Percentiles rank a stretch among this genome's conserved stretches.
These are phyloP conservation scores for Luperina testacea DNA, from an alignment of 2,888 invertebrate genomes.

Conservation along the genomic window DNA sequence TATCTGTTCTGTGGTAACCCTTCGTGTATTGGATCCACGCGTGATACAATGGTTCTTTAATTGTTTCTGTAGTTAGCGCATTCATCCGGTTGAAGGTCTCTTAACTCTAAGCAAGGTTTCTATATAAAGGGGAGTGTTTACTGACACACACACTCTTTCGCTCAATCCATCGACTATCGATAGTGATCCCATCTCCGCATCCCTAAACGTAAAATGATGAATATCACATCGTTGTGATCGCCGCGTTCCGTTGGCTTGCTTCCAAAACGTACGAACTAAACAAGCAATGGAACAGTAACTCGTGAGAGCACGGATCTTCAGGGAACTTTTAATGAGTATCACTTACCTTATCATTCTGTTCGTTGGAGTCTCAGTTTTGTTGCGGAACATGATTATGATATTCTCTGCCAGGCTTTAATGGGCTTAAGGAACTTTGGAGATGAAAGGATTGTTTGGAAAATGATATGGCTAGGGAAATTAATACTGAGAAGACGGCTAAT, in stretches of 20 bases:
- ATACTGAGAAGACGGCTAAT: background rate
- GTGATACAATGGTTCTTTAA: too few species aligned
- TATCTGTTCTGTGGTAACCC: too few species aligned
- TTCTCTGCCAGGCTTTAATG: slow-evolving; percentile 10
- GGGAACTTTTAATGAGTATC: slow-evolving; percentile 73
- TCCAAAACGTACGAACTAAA: slow-evolving; percentile 53
- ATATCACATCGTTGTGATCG: slow-evolving; percentile 50
- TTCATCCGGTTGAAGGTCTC: too few species aligned
- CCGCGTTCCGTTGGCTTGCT: slow-evolving; percentile 35
- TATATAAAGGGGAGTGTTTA: background rate
- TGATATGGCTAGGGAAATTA: background rate
- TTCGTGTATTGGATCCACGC: too few species aligned
- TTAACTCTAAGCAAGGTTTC: too few species aligned
- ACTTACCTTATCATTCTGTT: slow-evolving; percentile 63
- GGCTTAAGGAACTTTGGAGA: background rate
- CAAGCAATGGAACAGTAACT: slow-evolving; percentile 62
- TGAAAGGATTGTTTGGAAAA: background rate
- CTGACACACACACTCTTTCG: background rate
- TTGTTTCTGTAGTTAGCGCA: too few species aligned
- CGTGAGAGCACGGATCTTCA: slow-evolving; percentile 43
- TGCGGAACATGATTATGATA: slow-evolving; percentile 9
- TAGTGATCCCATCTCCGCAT: slow-evolving; percentile 1
- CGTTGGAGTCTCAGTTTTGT: slow-evolving; percentile 31
- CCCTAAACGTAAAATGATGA: slow-evolving; percentile 49
- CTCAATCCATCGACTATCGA: background rate